These are phyloP conservation scores for Drosophila austrosaltans DNA, from an alignment of 2,888 invertebrate species.

Conservation along the genomic window DNA sequence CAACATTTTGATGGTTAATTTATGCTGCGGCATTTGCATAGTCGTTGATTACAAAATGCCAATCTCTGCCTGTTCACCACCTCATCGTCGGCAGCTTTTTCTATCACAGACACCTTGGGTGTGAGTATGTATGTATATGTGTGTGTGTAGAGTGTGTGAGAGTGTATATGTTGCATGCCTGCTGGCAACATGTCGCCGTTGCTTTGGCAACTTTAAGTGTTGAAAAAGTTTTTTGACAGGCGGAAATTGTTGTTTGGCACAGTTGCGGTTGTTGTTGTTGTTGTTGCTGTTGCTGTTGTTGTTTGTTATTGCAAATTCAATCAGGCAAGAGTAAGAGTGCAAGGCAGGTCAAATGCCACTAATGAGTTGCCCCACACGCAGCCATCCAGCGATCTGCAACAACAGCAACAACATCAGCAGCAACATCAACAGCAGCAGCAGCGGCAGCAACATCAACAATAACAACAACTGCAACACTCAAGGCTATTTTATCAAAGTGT, in stretches of 20 bases:
- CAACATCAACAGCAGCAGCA: slow-evolving; percentile 38
- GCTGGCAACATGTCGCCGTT: slow-evolving; percentile 52
- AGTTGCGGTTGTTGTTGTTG: slow-evolving; percentile 32
- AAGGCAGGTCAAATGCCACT: slow-evolving; percentile 80
- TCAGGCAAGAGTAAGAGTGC: slow-evolving; percentile 68
- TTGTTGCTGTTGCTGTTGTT: slow-evolving; percentile 35
- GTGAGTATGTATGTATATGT: not conserved
- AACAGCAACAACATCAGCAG: slow-evolving; percentile 40
- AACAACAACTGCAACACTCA: slow-evolving; percentile 55
- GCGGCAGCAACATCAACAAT: slow-evolving; percentile 33
- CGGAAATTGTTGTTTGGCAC: slow-evolving; percentile 48
- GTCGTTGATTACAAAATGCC: slow-evolving; percentile 76
- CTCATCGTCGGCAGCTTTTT: slow-evolving; percentile 27
- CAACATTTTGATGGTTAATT: slow-evolving; percentile 73
- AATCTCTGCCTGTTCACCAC: slow-evolving; percentile 38
- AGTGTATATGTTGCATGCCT: slow-evolving; percentile 32
- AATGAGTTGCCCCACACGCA: slow-evolving; percentile 79
- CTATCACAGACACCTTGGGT: slow-evolving; percentile 24
- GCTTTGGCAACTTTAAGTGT: slow-evolving; percentile 43
- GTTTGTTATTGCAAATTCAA: slow-evolving; percentile 69
- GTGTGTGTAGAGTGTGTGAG: no score
- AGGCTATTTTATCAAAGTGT: slow-evolving; percentile 74
- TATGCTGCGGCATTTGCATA: slow-evolving; percentile 79
- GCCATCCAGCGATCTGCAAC: slow-evolving; percentile 36
- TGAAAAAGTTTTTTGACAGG: slow-evolving; percentile 71